Percentiles rank a stretch among this genome's conserved stretches.
Evolutionary conservation across 35 echinoderm and acorn worm genomes (phyloP).

Genomic region (Eucidaris tribuloides): DNA sequence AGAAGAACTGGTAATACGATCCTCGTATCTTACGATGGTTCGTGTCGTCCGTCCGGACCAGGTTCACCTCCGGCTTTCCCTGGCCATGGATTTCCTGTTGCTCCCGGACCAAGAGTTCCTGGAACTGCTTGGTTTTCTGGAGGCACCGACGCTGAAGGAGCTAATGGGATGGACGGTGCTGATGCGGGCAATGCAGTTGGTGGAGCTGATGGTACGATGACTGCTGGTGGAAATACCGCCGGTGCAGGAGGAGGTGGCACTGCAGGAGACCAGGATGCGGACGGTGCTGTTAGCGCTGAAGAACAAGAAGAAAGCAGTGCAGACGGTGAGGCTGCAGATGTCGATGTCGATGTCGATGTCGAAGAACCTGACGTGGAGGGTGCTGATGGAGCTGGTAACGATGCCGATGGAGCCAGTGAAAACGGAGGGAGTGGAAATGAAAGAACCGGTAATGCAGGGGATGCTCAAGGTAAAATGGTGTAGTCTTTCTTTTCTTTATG

Average conservation of each 20-base stretch:
- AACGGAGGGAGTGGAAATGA: background rate
- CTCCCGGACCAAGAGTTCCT: background rate
- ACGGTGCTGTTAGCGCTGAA: background rate
- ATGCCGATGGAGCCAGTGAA: background rate
- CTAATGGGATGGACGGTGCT: background rate
- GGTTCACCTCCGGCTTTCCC: background rate
- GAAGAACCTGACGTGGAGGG: background rate
- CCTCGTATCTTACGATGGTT: background rate
- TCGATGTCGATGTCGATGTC: background rate
- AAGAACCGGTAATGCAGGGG: background rate
- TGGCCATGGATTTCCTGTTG: background rate
- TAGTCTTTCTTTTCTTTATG: too few relatives aligned
- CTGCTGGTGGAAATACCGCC: background rate
- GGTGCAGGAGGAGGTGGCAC: background rate
- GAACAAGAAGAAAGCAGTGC: background rate
- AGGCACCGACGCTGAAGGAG: background rate
- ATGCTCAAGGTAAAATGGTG: constrained; percentile 22
- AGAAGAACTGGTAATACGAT: background rate
- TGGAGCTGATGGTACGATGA: background rate
- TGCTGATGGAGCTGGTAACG: background rate
- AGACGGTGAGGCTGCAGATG: background rate
- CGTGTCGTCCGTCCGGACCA: background rate
- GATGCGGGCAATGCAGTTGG: background rate
- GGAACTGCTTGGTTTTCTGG: background rate
- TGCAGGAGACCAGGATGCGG: background rate